Base-by-base conservation (phyloP, 2,113 vertebrate species). In the Cettia cetti region DNA sequence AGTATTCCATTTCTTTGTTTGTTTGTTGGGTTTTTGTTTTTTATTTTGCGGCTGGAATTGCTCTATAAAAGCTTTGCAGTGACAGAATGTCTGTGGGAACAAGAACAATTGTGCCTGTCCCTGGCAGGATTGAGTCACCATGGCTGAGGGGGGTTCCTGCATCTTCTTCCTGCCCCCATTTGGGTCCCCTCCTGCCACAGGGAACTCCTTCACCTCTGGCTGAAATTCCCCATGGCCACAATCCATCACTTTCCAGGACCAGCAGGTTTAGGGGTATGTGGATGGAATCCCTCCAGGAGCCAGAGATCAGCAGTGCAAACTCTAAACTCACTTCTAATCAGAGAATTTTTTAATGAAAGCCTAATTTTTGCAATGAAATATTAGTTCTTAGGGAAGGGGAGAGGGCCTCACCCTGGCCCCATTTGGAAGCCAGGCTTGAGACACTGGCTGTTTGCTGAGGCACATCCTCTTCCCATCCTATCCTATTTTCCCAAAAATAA, bases 401-500 rank as follows among this genome's bases (percentile, higher is more conserved):
- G 5, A 40, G 10, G 13, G 15, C 64, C 89, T 33, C 13, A 2
- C 28, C 4, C 0, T 3, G 47, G 54, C 37, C 42, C 65, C 45
- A 10, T 28, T 44, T 59, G 75, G 45, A 71, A 75, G 47, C 52
- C 54, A 44, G 65, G 19, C 56, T 23, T 23, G 69, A 86, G 86
- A 89, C 68, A 57, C 16, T 47, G 52, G 13, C 3, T 91, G n/a
- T 82, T 87, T 85, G 60, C 65, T 54, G 57, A 89, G 70, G 65
- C 61, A 56, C 56, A 79, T 49, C 70, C 49, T 95, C 91, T 86
- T 39, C 91, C 57, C 82, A 90, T 27, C 49, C 74, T 53, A 22
- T 49, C 28, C 75, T 28, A 40, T 21, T 30, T 76, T 85, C 57
- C 75, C 82, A 90, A 81, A 91, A 96, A 95, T 88, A 93, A 82